Percentiles rank a stretch among this genome's conserved stretches.
Evolutionary conservation across 2,888 invertebrate species (phyloP).

Genomic region (Gastracanthus pulcherrimus): DNA sequence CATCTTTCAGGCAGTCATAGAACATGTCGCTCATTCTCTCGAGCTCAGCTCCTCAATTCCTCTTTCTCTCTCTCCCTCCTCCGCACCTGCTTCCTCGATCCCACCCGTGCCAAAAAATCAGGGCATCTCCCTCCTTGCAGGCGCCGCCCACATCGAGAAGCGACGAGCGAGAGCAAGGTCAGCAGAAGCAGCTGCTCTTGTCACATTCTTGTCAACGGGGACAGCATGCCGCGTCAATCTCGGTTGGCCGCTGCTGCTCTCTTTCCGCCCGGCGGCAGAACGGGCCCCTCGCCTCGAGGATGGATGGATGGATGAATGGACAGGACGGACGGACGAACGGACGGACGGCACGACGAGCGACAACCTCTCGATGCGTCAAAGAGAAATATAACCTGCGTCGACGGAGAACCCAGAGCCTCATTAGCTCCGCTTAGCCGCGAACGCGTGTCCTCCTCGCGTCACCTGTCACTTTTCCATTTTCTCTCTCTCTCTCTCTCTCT

Average conservation of each 20-base stretch:
- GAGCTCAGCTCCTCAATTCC: slow-evolving; percentile 1
- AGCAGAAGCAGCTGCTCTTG: slow-evolving; percentile 72
- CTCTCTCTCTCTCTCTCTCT: background rate
- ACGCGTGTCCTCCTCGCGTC: slow-evolving; percentile 64
- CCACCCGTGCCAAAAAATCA: slow-evolving; percentile 8
- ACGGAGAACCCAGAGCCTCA: slow-evolving; percentile 74
- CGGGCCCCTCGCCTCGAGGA: slow-evolving; percentile 55
- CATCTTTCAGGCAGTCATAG: slow-evolving; percentile 44
- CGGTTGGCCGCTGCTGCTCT: slow-evolving; percentile 45
- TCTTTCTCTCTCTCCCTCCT: background rate
- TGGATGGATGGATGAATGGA: slow-evolving; percentile 64
- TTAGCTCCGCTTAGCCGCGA: slow-evolving; percentile 74
- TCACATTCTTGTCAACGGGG: slow-evolving; percentile 77
- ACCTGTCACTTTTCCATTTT: slow-evolving; percentile 59
- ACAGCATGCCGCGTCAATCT: slow-evolving; percentile 77
- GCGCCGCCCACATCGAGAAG: slow-evolving; percentile 62
- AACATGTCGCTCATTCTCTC: slow-evolving; percentile 8
- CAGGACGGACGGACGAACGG: slow-evolving; percentile 65
- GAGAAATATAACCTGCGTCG: slow-evolving; percentile 76
- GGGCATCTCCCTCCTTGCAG: slow-evolving; percentile 63
- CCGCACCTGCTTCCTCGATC: background rate
- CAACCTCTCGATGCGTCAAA: slow-evolving; percentile 75
- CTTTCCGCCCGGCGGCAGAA: background rate
- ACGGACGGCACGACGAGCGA: slow-evolving; percentile 63
- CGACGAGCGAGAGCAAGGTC: slow-evolving; percentile 63